Evolutionary conservation across 2,113 vertebrate species (phyloP), one percentile per base, ranked within the genome.

Genomic region (Pholis gunnellus): DNA sequence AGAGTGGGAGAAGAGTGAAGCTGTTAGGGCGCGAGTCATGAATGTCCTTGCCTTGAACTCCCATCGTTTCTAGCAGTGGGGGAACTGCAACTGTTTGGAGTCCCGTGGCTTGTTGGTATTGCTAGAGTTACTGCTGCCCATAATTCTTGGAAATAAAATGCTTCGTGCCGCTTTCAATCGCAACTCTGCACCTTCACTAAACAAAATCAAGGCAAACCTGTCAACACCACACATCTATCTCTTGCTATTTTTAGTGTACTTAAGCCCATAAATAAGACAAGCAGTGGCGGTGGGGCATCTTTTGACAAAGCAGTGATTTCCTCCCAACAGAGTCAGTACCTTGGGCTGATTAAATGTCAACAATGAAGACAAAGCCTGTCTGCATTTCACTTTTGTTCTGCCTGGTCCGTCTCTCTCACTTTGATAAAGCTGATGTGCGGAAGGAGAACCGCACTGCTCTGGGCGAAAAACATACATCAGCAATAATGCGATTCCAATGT

Each of bases 321-420:
- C 90, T 94, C 92, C 76, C 82, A 83, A 94, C 87, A 93, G 92
- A 85, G 78, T 92, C 92, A 78, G 74, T 89, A 93, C 91, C 91
- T 93, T 18, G 88, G 88, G 91, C 94, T 84, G 92, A 96, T 96
- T 96, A 96, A 94, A 94, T 93, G 89, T 93, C 94, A 96, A 94
- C 90, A 95, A 90, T 81, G 84, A 89, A 91, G 63, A 66, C 85
- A 86, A 89, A 92, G 90, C 88, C 87, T 36, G 78, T 60, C 79
- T 75, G 36, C 83, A 75, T 93, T 94, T 88, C 76, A 79, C 86
- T 91, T 84, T 72, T 74, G 81, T 57, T 57, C 65, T 73, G 68
- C 82, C 88, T 60, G 27, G 68, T 89, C 90, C 86, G 70, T 88
- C 83, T 90, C 67, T 72, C 82, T 81, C 80, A 42, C 70, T 91